Percentiles rank a stretch among this genome's conserved stretches.
Conservation (phyloP, 2,888 invertebrate genomes). For the Hyposoter dolosus region DNA sequence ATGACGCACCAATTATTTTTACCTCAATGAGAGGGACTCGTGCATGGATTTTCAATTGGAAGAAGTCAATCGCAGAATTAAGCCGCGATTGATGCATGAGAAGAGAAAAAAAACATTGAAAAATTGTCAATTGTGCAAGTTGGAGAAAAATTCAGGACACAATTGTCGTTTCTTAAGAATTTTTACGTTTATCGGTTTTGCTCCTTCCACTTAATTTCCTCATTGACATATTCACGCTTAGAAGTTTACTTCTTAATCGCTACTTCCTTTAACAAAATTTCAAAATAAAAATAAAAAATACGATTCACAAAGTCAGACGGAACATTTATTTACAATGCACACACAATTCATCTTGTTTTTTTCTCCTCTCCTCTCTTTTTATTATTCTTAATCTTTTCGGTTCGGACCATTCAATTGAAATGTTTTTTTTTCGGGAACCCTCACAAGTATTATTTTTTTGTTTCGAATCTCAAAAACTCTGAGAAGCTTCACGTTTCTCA, state of each 20-base stretch:
- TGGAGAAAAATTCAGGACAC: constrained; percentile 28
- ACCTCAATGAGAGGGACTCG: neutral
- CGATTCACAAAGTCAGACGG: constrained; percentile 32
- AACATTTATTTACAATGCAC: constrained; percentile 61
- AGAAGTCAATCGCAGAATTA: constrained; percentile 32
- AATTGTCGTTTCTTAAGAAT: neutral
- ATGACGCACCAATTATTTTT: neutral
- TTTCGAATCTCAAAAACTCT: neutral
- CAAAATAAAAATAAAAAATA: constrained; percentile 2
- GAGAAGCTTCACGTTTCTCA: neutral
- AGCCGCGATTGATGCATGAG: neutral
- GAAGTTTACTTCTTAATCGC: constrained; percentile 25
- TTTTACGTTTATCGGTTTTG: neutral
- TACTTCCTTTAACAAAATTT: constrained; percentile 21
- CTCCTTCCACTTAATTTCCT: constrained; percentile 29
- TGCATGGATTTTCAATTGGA: constrained; percentile 28
- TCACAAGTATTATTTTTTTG: neutral
- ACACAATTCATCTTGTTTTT: constrained; percentile 29
- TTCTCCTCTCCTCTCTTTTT: neutral
- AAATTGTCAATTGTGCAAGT: constrained; percentile 46
- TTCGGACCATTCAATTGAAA: constrained; percentile 15
- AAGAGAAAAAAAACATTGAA: constrained; percentile 14
- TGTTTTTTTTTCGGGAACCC: neutral
- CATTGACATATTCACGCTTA: constrained; percentile 47
- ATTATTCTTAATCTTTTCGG: neutral